These are phyloP conservation scores for cattle (Bos taurus) DNA, from an alignment of 2,113 vertebrate species.

Conservation along the genomic window DNA sequence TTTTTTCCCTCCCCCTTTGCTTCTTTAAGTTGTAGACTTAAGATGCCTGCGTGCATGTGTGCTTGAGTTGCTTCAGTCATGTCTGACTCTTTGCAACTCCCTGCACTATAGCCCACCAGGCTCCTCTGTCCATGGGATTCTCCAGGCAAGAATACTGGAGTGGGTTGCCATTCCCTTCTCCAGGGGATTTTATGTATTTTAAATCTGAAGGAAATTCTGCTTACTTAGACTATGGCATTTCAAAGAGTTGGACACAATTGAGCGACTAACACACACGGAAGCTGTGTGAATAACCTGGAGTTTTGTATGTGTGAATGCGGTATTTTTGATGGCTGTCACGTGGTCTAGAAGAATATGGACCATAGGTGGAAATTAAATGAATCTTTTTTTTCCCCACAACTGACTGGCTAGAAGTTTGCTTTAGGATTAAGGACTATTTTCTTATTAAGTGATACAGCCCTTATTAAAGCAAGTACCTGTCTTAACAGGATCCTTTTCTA, in stretches of 20 bases:
- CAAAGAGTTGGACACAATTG: neutral
- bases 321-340: neutral
- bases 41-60: neutral
- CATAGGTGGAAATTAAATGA: neutral
- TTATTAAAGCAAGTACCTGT: neutral
- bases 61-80: fast-evolving
- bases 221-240: neutral
- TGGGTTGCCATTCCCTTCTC: neutral
- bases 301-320: neutral
- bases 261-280: neutral
- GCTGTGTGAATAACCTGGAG: neutral
- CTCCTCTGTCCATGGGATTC: neutral
- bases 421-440: neutral
- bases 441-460: neutral
- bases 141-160: neutral
- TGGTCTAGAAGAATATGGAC: neutral
- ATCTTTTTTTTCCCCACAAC: neutral
- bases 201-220: constrained; percentile 1
- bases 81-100: neutral
- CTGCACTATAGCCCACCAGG: neutral
- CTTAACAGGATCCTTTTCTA: neutral
- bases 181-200: neutral
- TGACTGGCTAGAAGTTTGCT: neutral
- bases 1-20: neutral
- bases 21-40: neutral